Evolutionary conservation across 2,797 vertebrate species (phyloP), one percentile per base, ranked within the genome.

Genomic region (Lepilemur septentrionalis): DNA sequence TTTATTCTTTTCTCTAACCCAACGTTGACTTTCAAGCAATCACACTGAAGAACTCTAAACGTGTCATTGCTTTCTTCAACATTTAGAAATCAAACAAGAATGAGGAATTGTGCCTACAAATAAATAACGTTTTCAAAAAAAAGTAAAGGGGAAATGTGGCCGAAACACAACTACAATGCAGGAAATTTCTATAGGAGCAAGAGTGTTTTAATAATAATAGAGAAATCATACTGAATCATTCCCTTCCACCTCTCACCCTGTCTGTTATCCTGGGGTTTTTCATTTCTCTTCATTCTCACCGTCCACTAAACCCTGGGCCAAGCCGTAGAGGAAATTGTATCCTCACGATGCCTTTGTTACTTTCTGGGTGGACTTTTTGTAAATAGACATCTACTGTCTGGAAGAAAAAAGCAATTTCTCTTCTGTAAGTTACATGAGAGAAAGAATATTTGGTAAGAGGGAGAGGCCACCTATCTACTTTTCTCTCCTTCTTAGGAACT

Each of bases 231-330:
- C 57, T 10, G 43, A 79, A 17, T 79, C 72, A 48, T 70, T 57
- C 46, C 61, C 48, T 25, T 43, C 57, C 22, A 10, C 82, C 73
- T 87, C 32, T 30, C n/a, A 65, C 55, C 73, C 52, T 63, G 30
- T 83, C 78, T 59, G 65, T 67, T 52, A 7, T 97, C 73, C 75
- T 85, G 91, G 65, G 55, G 89, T 22, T 93, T 97, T 79, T 87
- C 35, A 46, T 76, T 93, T 92, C 22, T 13, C 70, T 89, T 70
- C 59, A n/a, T 92, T 93, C 85, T 82, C 57, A 88, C 28, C 38
- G 35, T 89, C 69, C 78, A 76, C 57, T 82, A 63, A 89, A 50
- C 28, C 38, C 12, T 41, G 55, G 48, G 38, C 72, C 59, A 57
- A 93, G 38, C 75, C n/a, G 48, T 43, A 75, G 90, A 93, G 35